Evolutionary conservation across 64 coral and sea anemone genomes (phyloP), one percentile per base, ranked within the genome.

Genomic region (Stichodactyla helianthus): DNA sequence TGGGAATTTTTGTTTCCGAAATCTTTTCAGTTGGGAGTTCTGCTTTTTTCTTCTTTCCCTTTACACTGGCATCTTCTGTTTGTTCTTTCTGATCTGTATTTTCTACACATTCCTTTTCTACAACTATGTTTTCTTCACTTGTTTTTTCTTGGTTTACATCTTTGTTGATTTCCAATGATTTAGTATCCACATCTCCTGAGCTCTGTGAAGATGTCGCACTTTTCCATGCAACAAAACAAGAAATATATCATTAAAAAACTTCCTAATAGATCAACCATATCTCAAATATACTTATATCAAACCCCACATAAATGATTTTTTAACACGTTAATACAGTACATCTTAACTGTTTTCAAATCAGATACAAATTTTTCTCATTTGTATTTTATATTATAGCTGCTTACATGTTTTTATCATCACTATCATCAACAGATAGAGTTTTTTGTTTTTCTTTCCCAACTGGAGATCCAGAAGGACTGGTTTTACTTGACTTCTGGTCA

Each of bases 401-500:
- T 50, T 50, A 79, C 77, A 79, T 50, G 13, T 10, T 2, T 6
- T 79, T 79, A 79, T 50, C 16, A 15, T 79, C 28, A 31, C 28
- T 44, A 4, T 95, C 91, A 79, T 90, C 91, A 68, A 90, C 67
- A 57, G 89, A 86, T 68, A 68, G 84, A 53, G 83, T 15, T 60
- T 95, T 91, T 19, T 5, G 7, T 65, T 65, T 65, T n/a, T 65
- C 22, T 65, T 18, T n/a, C 22, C 51, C 10, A 65, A 77, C 84
- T 2, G 35, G 2, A 44, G 35, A 44, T 44, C 35, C 35, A 44
- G 35, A 44, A 26, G 90, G 87, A n/a, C 85, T 87, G 10, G 79
- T 82, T 55, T 88, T 58, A 84, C 90, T 95, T 5, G 91, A 89
- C 56, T 95, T 91, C 28, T 87, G 89, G 50, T 83, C 63, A 6